A percentile compares a stretch with the other conserved stretches of the same genome.
phyloP scores from a whole-genome alignment of 2,797 vertebrate species.

The Sebastiscus tertius region DNA sequence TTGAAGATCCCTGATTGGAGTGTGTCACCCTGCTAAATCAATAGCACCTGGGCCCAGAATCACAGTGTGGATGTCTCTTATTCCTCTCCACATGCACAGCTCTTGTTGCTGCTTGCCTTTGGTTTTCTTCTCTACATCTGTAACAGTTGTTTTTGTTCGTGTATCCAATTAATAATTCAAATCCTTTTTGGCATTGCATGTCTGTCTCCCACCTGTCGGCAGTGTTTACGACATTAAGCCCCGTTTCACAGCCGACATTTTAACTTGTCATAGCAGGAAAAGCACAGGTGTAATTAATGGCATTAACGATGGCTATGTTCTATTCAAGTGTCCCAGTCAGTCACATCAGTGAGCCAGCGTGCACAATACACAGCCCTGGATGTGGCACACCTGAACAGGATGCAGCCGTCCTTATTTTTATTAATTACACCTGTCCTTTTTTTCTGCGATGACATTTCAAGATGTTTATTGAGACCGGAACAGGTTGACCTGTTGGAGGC shows the following conservation, averaged over 20 bases:
- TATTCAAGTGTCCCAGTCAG: neutral
- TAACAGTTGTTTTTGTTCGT: neutral
- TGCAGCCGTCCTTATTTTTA: neutral
- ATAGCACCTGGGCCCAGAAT: slow-evolving; percentile 15
- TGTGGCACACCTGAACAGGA: neutral
- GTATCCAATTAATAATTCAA: neutral
- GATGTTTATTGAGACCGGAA: neutral
- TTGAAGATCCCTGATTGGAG: slow-evolving; percentile 15
- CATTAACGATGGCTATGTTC: too few species aligned
- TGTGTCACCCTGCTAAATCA: slow-evolving; percentile 17
- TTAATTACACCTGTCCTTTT: neutral
- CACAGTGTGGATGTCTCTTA: neutral
- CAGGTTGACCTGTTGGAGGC: neutral
- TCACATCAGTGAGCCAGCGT: neutral
- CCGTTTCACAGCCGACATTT: neutral
- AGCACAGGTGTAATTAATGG: too few species aligned
- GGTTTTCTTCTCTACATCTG: neutral
- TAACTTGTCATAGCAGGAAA: neutral
- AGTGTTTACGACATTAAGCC: neutral
- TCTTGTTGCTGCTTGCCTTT: neutral
- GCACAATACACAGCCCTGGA: neutral
- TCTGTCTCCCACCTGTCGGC: neutral
- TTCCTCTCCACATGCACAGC: neutral
- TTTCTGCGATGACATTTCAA: neutral
- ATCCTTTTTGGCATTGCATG: neutral